Percentiles rank a stretch among this genome's conserved stretches.
phyloP scores from a whole-genome alignment of 2,113 vertebrate genomes.

The Misgurnus mizolepis region DNA sequence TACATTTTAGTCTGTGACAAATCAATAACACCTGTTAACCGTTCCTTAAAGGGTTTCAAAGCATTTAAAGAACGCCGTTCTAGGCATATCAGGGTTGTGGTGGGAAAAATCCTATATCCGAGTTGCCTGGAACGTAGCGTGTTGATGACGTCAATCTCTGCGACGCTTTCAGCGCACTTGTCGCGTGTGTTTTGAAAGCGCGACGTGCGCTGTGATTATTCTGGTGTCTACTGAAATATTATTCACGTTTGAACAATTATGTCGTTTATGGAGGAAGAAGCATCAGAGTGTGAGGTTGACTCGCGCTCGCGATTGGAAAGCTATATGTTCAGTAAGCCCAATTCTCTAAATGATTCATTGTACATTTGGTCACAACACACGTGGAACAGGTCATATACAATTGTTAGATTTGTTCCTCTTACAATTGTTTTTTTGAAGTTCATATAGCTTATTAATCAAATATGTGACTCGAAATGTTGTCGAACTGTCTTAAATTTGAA shows the following conservation, averaged over 20 bases:
- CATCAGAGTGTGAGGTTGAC: conserved; percentile 20
- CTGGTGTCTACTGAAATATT: background rate
- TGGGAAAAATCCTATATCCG: too few relatives aligned
- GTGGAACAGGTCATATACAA: conserved; percentile 19
- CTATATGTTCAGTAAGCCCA: conserved; percentile 76
- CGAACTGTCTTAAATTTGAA: too few relatives aligned
- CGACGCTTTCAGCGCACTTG: conserved; percentile 19
- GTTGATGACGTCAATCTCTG: conserved; percentile 31
- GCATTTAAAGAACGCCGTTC: too few relatives aligned
- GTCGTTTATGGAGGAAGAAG: conserved; percentile 66
- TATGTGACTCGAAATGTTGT: too few relatives aligned
- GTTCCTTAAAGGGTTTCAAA: too few relatives aligned
- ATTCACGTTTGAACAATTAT: conserved; percentile 50
- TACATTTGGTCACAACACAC: conserved; percentile 30
- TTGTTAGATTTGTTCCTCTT: background rate
- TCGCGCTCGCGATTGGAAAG: conserved; percentile 71
- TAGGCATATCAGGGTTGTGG: too few relatives aligned
- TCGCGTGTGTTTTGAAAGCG: conserved; percentile 34
- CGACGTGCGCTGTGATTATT: background rate
- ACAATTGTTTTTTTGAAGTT: background rate
- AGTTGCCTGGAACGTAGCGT: background rate
- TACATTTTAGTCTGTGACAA: too few relatives aligned
- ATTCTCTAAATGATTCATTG: background rate
- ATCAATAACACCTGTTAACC: too few relatives aligned
- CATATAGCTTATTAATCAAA: background rate